Conservation (phyloP, 2,888 invertebrate genomes). For the Spodoptera picta region DNA sequence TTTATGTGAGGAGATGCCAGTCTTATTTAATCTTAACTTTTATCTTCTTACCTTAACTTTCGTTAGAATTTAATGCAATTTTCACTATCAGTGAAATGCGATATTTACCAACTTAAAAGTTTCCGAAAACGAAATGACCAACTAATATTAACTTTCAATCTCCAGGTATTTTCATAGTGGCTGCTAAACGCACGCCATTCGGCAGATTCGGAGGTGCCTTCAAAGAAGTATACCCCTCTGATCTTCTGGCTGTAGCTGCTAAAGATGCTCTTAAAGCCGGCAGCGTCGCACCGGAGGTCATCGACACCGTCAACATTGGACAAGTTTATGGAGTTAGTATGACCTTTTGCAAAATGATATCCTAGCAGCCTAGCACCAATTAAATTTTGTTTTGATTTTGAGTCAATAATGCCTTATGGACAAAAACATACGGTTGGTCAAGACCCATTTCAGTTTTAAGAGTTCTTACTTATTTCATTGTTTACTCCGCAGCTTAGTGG, state of each 20-base stretch:
- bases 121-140: neutral
- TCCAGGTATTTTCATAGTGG: constrained; percentile 95
- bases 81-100: no score
- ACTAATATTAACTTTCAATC: neutral
- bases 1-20: no score
- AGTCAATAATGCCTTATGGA: neutral
- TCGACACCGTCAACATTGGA: constrained; percentile 97
- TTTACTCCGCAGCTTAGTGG: constrained; percentile 85
- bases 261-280: constrained; percentile 93
- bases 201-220: constrained; percentile 96
- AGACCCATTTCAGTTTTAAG: neutral
- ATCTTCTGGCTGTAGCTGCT: constrained; percentile 93
- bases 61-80: no score
- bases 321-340: constrained; percentile 92
- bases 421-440: neutral
- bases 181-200: constrained; percentile 98
- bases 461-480: neutral
- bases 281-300: constrained; percentile 93
- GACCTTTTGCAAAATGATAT: neutral
- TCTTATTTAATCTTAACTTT: no score
- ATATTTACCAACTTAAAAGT: no score
- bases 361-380: no score
- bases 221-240: constrained; percentile 91
- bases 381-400: no score
- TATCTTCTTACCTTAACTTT: no score